Base-by-base conservation (phyloP, 2,888 invertebrate genomes). In the Ophion costatus region DNA sequence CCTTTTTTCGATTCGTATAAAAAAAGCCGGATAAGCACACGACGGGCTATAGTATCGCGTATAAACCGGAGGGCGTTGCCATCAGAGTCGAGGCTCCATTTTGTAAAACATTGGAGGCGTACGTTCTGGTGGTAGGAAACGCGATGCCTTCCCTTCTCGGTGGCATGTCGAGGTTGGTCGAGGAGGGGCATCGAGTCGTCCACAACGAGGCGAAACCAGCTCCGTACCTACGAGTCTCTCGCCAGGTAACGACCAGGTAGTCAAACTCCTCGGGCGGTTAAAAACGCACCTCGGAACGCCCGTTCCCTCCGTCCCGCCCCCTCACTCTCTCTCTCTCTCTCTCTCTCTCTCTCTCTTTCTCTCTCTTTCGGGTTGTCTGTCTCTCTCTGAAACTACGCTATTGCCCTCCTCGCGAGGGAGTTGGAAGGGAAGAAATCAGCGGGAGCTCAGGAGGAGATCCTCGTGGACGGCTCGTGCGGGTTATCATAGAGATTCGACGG, bases 241-340 rank as follows among this genome's bases (percentile, higher is more conserved):
- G 38, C 76, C 64, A 56, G 76, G 66, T 76, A 66, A 76, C 76
- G 76, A 66, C 38, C 66, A 20, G 76, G 66, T 66, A 66, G 33
- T 66, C 56, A 51, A 76, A 76, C 66, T 76, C 51, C 51, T 67
- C 76, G 76, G 76, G 56, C 56, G 22, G 76, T 76, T 76, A 57
- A 66, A 75, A 75, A 64, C 64, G 75, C 51, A 56, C 64, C 56
- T 33, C 75, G 75, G 56, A 66, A 75, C 75, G 64, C 75, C 76
- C 51, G 66, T 33, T 20, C 22, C 64, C 33, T 75, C 61, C 22
- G 42, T 74, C 38, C 38, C 17, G 17, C 38, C 11, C 59, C 42
- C 59, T 33, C 59, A 20, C 42, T 61, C 10, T 14, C 45, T 63
- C n/a, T 7, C 24, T 51, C 10, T 51, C 24, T 42, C 38, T 38